These are phyloP conservation scores for Malurus leucopterus DNA, from an alignment of 2,797 vertebrate species.

Conservation along the genomic window DNA sequence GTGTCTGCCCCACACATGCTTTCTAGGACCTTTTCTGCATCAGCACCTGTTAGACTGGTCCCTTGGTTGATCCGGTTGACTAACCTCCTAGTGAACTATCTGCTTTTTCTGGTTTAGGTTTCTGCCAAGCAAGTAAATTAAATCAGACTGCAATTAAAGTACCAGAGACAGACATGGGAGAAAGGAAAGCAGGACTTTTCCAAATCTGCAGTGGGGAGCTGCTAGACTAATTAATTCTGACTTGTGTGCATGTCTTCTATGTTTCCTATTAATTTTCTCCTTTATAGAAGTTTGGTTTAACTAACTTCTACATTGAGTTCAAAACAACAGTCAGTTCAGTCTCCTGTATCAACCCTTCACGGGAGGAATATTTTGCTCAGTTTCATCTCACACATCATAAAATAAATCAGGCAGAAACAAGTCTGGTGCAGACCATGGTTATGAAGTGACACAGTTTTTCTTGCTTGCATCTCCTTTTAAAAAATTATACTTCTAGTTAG, in stretches of 20 bases:
- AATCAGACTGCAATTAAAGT: neutral
- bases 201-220: neutral
- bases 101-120: constrained; percentile 39
- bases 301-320: neutral
- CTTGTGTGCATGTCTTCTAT: neutral
- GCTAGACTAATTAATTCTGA: neutral
- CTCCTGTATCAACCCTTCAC: rapidly evolving
- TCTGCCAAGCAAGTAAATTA: constrained; percentile 5
- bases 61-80: neutral
- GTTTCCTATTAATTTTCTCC: neutral
- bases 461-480: neutral
- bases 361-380: neutral
- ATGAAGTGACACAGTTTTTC: neutral
- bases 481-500: neutral
- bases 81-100: neutral
- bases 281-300: neutral
- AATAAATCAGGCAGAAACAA: neutral
- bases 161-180: neutral
- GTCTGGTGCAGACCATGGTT: neutral
- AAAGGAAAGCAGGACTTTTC: neutral
- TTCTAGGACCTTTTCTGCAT: neutral
- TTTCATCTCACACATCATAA: neutral
- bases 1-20: neutral
- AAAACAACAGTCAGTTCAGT: neutral
- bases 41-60: neutral